These are phyloP conservation scores for Saxicola maurus DNA, from an alignment of 2,797 vertebrate genomes.

Conservation along the genomic window DNA sequence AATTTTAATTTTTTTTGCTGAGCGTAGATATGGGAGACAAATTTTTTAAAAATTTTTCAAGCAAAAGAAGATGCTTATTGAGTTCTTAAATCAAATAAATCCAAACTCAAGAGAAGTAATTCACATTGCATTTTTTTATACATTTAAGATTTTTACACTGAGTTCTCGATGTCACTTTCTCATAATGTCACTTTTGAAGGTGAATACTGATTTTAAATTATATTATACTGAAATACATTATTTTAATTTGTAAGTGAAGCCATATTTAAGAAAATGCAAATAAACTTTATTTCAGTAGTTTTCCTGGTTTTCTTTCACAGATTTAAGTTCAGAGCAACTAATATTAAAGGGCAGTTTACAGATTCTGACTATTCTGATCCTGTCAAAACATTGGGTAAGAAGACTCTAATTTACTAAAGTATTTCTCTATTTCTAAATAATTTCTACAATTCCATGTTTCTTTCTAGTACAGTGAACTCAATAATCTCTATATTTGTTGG, in stretches of 20 bases:
- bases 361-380: constrained; percentile 92
- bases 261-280: neutral
- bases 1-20: neutral
- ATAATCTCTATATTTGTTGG: neutral
- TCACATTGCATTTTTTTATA: neutral
- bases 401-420: neutral
- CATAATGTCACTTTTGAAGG: neutral
- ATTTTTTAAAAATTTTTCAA: neutral
- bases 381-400: constrained; percentile 88
- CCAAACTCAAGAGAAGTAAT: neutral
- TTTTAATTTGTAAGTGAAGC: neutral
- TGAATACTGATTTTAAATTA: neutral
- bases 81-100: neutral
- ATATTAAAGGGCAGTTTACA: constrained; percentile 86
- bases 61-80: neutral
- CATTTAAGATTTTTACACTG: neutral
- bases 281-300: neutral
- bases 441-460: neutral
- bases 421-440: neutral
- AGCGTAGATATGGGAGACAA: neutral
- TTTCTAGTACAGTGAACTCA: neutral
- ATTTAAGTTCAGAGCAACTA: constrained; percentile 96
- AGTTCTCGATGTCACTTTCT: neutral
- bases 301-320: constrained; percentile 70
- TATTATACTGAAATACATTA: neutral